These are phyloP conservation scores for fruit fly (Drosophila melanogaster) DNA, from an alignment of 1,140 invertebrate genomes.

Conservation along the genomic window DNA sequence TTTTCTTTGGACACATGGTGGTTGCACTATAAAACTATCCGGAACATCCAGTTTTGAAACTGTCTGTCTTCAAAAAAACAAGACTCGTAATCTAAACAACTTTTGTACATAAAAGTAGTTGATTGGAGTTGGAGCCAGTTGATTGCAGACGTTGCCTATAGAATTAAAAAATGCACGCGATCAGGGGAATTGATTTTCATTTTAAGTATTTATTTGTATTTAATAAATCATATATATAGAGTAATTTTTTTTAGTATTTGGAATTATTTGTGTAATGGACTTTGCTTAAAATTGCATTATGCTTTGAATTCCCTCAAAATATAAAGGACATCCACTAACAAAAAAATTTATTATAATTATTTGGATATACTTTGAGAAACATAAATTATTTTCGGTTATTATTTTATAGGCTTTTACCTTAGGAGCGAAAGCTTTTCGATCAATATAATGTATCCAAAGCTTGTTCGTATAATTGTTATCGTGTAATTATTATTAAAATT, in stretches of 20 bases:
- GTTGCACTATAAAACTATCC: too few relatives aligned
- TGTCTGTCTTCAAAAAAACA: too few relatives aligned
- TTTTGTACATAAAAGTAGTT: too few relatives aligned
- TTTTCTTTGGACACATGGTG: too few relatives aligned
- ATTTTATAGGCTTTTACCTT: conserved; percentile 1
- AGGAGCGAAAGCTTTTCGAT: conserved; percentile 21
- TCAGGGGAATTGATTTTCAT: conserved; percentile 5
- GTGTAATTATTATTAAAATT: conserved; percentile 13
- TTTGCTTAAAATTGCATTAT: conserved; percentile 45
- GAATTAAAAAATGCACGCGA: not conserved
- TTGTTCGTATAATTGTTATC: too few relatives aligned
- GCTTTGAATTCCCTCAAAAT: conserved; percentile 40
- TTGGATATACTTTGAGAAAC: conserved; percentile 6
- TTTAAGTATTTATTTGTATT: conserved; percentile 60
- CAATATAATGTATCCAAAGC: conserved; percentile 1
- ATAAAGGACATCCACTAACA: conserved; percentile 52
- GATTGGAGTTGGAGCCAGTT: too few relatives aligned
- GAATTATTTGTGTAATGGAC: conserved; percentile 42
- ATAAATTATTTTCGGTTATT: not conserved
- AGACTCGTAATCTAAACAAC: too few relatives aligned
- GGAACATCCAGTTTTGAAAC: too few relatives aligned
- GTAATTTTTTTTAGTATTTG: conserved; percentile 46
- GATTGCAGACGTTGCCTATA: too few relatives aligned
- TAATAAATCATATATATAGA: conserved; percentile 69
- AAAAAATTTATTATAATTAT: conserved; percentile 46